A percentile compares a stretch with the other conserved stretches of the same genome.
These are phyloP conservation scores for Cebidichthys violaceus DNA, from an alignment of 2,113 vertebrate genomes.

Conservation along the genomic window DNA sequence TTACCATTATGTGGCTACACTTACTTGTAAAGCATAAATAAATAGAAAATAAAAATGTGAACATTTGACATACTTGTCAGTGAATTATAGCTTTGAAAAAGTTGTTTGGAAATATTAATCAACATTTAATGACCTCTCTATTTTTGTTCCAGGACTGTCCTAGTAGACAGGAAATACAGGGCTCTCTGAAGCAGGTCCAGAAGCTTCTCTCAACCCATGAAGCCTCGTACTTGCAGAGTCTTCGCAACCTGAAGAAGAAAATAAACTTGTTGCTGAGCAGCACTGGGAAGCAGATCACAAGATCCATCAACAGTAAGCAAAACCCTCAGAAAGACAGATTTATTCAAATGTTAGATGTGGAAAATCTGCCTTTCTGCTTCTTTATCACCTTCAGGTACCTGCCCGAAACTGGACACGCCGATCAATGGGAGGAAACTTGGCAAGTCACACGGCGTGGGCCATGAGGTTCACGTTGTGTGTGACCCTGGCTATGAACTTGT, in stretches of 20 bases:
- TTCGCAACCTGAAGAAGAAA: slow-evolving; percentile 84
- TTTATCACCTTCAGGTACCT: slow-evolving; percentile 78
- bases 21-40: neutral
- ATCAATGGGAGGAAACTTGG: slow-evolving; percentile 86
- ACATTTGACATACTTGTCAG: neutral
- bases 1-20: neutral
- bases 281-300: slow-evolving; percentile 65
- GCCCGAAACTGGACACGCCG: slow-evolving; percentile 78
- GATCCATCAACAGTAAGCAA: slow-evolving; percentile 79
- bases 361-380: neutral
- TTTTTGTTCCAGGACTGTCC: slow-evolving; percentile 83
- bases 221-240: slow-evolving; percentile 83
- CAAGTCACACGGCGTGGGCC: slow-evolving; percentile 76
- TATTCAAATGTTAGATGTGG: neutral
- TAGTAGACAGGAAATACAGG: slow-evolving; percentile 81
- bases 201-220: slow-evolving; percentile 88
- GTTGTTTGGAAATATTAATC: neutral
- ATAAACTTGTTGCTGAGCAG: slow-evolving; percentile 84
- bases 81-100: neutral
- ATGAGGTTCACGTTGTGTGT: slow-evolving; percentile 88
- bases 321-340: neutral
- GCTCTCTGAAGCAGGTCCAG: slow-evolving; percentile 85
- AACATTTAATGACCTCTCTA: neutral
- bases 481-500: slow-evolving; percentile 82
- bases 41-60: too few relatives aligned